Conservation (phyloP, 1,140 invertebrate species). For the Papilio helenus region DNA sequence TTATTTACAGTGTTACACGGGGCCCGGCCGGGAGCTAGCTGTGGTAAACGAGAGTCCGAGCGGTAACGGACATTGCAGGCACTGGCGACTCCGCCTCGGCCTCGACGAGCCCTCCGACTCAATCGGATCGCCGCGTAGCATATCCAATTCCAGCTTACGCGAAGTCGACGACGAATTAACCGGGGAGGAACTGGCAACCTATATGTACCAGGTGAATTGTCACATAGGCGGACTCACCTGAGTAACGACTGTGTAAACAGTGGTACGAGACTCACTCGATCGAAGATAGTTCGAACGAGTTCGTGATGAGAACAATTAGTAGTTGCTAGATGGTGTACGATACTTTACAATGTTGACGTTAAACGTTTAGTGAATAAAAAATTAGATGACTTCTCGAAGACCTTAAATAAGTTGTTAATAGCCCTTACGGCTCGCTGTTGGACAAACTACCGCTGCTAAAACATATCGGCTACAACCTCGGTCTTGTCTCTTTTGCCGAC, state of each 20-base stretch:
- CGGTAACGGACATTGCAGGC: constrained; percentile 62
- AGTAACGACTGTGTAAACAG: constrained; percentile 49
- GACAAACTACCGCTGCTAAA: constrained; percentile 60
- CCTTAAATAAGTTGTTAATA: neutral
- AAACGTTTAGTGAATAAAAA: constrained; percentile 19
- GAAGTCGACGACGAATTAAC: constrained; percentile 87
- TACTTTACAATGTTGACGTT: constrained; percentile 35
- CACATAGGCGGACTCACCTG: constrained; percentile 64
- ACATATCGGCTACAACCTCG: constrained; percentile 69
- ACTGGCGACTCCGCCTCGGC: constrained; percentile 45
- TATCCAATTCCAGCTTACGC: constrained; percentile 89
- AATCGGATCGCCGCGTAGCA: constrained; percentile 80
- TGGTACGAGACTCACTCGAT: constrained; percentile 29
- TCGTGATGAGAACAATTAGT: constrained; percentile 1
- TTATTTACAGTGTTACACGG: constrained; percentile 65
- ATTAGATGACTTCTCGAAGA: neutral
- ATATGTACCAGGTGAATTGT: constrained; percentile 86
- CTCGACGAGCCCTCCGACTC: constrained; percentile 64
- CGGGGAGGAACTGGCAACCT: constrained; percentile 85
- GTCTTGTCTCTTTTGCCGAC: constrained; percentile 64
- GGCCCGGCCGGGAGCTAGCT: constrained; percentile 61
- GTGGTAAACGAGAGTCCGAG: constrained; percentile 63
- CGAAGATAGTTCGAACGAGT: constrained; percentile 10
- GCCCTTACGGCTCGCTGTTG: constrained; percentile 57
- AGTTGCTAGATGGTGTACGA: constrained; percentile 12